phyloP scores from a whole-genome alignment of 2,797 vertebrate species.

The Anguilla obscura region DNA sequence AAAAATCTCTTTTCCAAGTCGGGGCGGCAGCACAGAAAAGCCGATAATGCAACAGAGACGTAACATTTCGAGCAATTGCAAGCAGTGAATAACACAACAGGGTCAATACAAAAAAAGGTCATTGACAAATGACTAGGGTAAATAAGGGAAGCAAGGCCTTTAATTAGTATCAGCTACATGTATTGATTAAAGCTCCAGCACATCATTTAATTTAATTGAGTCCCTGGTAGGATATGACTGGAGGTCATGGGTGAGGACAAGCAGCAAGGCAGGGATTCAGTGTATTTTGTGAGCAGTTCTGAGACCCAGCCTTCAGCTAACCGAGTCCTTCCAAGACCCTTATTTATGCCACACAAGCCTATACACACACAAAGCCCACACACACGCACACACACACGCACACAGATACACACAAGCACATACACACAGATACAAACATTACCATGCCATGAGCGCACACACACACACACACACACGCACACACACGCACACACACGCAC shows the following conservation, averaged over 20 bases:
- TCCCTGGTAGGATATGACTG: neutral
- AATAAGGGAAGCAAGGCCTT: neutral
- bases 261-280: neutral
- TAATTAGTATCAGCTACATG: neutral
- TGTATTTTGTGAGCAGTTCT: neutral
- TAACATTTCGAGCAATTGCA: neutral
- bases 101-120: neutral
- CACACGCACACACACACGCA: neutral
- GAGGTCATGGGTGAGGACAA: neutral
- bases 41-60: neutral
- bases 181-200: neutral
- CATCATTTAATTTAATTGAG: neutral
- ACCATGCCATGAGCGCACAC: too few relatives aligned
- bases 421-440: neutral
- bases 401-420: neutral
- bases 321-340: neutral
- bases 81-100: neutral
- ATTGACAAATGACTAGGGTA: neutral
- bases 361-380: neutral
- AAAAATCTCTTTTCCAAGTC: neutral
- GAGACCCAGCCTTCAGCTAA: neutral
- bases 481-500: neutral
- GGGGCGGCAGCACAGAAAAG: neutral
- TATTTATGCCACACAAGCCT: neutral
- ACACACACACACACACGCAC: neutral